phyloP scores from a whole-genome alignment of 2,888 invertebrate genomes.

The Tribolium freemani region DNA sequence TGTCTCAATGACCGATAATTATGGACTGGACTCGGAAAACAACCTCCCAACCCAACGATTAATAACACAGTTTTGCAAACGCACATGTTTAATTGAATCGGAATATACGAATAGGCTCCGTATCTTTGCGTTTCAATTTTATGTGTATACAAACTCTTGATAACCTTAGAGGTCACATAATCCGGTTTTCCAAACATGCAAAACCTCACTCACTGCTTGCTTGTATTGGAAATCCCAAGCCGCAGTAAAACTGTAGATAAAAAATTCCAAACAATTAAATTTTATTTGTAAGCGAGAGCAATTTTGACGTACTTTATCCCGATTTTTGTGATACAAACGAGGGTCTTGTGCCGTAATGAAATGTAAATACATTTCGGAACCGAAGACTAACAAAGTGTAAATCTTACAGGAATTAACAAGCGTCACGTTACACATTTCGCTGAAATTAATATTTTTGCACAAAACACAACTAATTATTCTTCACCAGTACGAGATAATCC shows the following conservation, averaged over 20 bases:
- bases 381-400: constrained; percentile 30
- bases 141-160: constrained; percentile 5
- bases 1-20: constrained; percentile 26
- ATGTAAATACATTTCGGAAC: constrained; percentile 30
- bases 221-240: not conserved
- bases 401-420: constrained; percentile 24
- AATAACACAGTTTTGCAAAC: constrained; percentile 22
- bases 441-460: constrained; percentile 23
- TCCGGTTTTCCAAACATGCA: constrained; percentile 2
- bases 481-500: constrained; percentile 6
- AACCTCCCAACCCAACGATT: constrained; percentile 26
- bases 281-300: not conserved
- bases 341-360: constrained; percentile 18
- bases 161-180: constrained; percentile 22
- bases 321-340: constrained; percentile 24
- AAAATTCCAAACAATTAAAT: not conserved
- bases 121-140: constrained; percentile 1
- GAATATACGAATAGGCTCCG: not conserved
- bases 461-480: constrained; percentile 16
- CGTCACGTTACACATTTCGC: constrained; percentile 18
- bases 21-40: constrained; percentile 22
- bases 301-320: not conserved
- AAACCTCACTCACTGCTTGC: not conserved
- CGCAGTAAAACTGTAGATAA: not conserved
- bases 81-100: not conserved